Evolutionary conservation across 92 coral and sea anemone genomes (phyloP), one percentile per base, ranked within the genome.

Genomic region (Actinostola sp.): DNA sequence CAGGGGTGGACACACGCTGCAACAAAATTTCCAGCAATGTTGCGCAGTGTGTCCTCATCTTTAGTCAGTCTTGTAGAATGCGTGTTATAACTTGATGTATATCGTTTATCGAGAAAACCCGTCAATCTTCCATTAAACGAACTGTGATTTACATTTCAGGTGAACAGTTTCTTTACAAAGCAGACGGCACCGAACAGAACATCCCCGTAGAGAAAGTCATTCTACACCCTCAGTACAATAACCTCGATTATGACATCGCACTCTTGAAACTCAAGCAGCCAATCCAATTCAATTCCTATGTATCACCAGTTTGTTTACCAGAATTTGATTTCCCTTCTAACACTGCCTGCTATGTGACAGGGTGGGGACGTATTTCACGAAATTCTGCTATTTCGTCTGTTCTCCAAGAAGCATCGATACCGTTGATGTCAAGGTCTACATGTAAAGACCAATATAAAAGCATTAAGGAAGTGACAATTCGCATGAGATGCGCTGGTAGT

Each of bases 401-500:
- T 39, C 89, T 94, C 6, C 95, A 86, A 27, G 89, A 94, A 66
- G 96, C 95, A 21, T 66, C 83, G 1, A 76, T 89, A 24, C 98
- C 98, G 7, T 86, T 89, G 14, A 60, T 91, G 39, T 57, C 79
- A 8, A 87, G 51, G 26, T 17, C 53, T 4, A 51, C 38, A 0
- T 94, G 98, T 44, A 71, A 66, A 15, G 59, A 67, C 12, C 73
- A 63, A 13, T 91, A 92, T 70, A 65, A 53, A 0, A 48, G 57
- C n/a, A 42, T 77, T 15, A 76, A 71, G 33, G 38, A 32, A 27
- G 83, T 94, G 25, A 85, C 97, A 2, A 46, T 45, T 25, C 86
- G 89, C 59, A 94, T 91, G 98, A 83, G 88, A 72, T 94, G 98
- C 59, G 98, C 97, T 10, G 98, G 98, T n/a, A 81, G 70, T 14